Percentiles rank a stretch among this genome's conserved stretches.
phyloP scores from a whole-genome alignment of 2,797 vertebrate genomes.

The Aeoliscus strigatus region DNA sequence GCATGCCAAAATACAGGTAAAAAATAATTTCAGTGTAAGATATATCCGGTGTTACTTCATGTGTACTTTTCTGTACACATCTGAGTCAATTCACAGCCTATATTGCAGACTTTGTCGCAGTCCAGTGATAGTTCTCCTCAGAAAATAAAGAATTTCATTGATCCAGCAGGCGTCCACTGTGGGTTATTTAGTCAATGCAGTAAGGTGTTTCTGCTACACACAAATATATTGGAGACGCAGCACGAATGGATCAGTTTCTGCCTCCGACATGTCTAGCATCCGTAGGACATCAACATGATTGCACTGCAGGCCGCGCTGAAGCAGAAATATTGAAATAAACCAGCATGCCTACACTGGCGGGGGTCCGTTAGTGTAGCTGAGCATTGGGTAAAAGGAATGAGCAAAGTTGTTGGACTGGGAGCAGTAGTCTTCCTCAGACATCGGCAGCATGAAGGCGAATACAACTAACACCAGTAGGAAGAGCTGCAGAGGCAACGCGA shows the following conservation, averaged over 20 bases:
- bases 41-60: constrained; percentile 68
- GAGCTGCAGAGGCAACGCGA: constrained; percentile 88
- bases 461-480: constrained; percentile 84
- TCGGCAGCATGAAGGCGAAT: constrained; percentile 84
- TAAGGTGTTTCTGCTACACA: constrained; percentile 49
- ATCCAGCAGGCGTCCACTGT: constrained; percentile 31
- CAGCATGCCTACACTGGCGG: constrained; percentile 81
- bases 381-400: constrained; percentile 91
- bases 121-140: constrained; percentile 27
- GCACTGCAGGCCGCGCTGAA: constrained; percentile 10
- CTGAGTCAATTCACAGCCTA: constrained; percentile 68
- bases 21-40: constrained; percentile 82
- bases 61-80: constrained; percentile 71
- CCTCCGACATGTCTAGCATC: constrained; percentile 25
- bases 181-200: constrained; percentile 11
- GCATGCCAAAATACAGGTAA: constrained; percentile 84
- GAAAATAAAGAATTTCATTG: constrained; percentile 26
- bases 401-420: constrained; percentile 90
- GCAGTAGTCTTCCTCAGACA: constrained; percentile 88
- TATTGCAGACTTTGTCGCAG: constrained; percentile 64
- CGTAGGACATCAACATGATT: constrained; percentile 11
- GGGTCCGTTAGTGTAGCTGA: constrained; percentile 91
- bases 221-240: too few species aligned
- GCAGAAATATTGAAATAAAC: constrained; percentile 15
- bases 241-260: constrained; percentile 35